phyloP scores from a whole-genome alignment of 2,113 vertebrate species.

The Paradoxurus hermaphroditus region DNA sequence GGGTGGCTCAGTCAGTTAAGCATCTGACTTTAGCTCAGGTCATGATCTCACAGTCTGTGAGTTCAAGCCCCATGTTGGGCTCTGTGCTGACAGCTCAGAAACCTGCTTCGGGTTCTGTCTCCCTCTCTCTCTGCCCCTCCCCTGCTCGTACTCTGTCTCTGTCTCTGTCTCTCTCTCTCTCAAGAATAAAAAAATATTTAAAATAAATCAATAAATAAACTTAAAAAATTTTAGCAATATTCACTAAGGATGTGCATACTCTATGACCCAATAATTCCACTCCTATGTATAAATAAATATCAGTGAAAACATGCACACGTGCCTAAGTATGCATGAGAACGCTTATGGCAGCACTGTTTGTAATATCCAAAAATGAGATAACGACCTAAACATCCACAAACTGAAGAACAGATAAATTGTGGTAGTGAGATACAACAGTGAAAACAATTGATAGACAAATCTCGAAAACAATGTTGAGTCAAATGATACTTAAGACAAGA shows the following conservation, averaged over 20 bases:
- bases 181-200: too few species aligned
- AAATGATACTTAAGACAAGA: not conserved
- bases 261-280: not conserved
- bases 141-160: too few species aligned
- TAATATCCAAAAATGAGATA: not conserved
- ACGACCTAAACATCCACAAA: not conserved
- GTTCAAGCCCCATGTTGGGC: too few species aligned
- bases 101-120: too few species aligned
- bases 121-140: too few species aligned
- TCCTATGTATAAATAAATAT: not conserved
- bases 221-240: not conserved
- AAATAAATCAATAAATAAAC: not conserved
- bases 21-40: too few species aligned
- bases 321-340: not conserved
- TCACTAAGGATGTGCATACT: not conserved
- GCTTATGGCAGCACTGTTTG: not conserved
- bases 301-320: not conserved
- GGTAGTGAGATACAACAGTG: not conserved
- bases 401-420: not conserved
- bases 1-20: too few species aligned
- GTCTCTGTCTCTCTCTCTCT: too few species aligned
- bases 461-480: not conserved
- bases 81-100: too few species aligned
- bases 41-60: too few species aligned
- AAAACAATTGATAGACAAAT: not conserved